A percentile compares a stretch with the other conserved stretches of the same genome.
Evolutionary conservation across 1,140 invertebrate genomes (phyloP).

Genomic region (Atta colombica): DNA sequence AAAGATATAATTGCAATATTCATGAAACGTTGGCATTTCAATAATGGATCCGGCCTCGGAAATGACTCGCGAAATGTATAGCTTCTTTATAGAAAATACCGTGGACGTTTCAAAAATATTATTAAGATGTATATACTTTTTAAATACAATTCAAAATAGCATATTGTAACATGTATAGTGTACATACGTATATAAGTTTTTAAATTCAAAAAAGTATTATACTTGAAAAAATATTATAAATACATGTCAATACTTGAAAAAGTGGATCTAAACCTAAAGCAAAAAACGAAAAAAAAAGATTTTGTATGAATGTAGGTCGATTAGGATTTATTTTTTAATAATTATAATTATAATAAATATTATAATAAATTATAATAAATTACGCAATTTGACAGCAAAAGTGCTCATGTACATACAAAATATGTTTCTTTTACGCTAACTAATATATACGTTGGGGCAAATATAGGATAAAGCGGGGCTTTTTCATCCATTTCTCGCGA

Average conservation of each 20-base stretch:
- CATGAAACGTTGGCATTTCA: no score
- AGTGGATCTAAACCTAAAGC: background rate
- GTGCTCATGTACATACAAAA: no score
- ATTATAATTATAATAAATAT: conserved; percentile 7
- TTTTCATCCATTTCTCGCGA: no score
- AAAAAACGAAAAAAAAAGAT: background rate
- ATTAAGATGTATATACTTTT: background rate
- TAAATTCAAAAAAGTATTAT: no score
- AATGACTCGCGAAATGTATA: no score
- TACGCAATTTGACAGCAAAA: background rate
- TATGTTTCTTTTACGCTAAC: no score
- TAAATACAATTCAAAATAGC: background rate
- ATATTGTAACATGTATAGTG: background rate
- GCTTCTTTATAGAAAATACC: no score
- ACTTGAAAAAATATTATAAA: background rate
- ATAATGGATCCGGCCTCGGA: no score
- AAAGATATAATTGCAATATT: background rate
- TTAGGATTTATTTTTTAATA: background rate
- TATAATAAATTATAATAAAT: background rate
- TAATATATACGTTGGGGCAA: no score
- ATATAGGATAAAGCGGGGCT: no score
- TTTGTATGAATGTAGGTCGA: background rate
- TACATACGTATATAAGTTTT: background rate
- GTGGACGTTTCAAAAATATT: no score
- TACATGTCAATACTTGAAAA: background rate